These are phyloP conservation scores for Parnassius smintheus DNA, from an alignment of 2,888 invertebrate genomes.

Conservation along the genomic window DNA sequence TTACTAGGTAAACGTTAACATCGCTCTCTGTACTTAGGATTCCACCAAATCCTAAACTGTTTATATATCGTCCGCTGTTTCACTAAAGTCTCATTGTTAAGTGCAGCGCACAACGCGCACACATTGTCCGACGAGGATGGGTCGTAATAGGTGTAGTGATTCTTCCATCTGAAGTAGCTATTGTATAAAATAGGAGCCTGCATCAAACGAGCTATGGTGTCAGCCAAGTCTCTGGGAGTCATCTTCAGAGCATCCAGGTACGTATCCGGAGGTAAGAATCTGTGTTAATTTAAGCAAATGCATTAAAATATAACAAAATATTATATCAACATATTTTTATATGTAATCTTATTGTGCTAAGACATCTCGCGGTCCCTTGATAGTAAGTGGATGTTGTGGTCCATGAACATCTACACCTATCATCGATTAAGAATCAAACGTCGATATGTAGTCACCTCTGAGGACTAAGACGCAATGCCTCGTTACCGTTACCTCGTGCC, in stretches of 20 bases:
- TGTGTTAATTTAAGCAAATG: slow-evolving; percentile 33
- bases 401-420: too few species aligned
- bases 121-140: slow-evolving; percentile 46
- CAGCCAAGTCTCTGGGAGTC: slow-evolving; percentile 44
- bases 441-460: too few species aligned
- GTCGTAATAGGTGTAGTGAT: slow-evolving; percentile 46
- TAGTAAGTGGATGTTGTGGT: too few species aligned
- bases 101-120: slow-evolving; percentile 54
- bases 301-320: too few species aligned
- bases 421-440: too few species aligned
- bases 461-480: too few species aligned
- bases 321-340: too few species aligned
- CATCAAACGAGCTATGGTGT: slow-evolving; percentile 46
- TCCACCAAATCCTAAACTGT: slow-evolving; percentile 60
- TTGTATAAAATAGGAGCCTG: slow-evolving; percentile 45
- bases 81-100: slow-evolving; percentile 45
- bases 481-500: too few species aligned
- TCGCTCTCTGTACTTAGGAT: slow-evolving; percentile 41
- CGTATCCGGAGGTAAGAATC: slow-evolving; percentile 67
- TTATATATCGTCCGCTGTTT: slow-evolving; percentile 40
- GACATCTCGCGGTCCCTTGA: too few species aligned
- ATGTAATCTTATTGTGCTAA: too few species aligned
- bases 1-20: slow-evolving; percentile 27
- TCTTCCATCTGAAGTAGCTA: slow-evolving; percentile 56
- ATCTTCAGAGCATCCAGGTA: slow-evolving; percentile 53